phyloP scores from a whole-genome alignment of 2,888 invertebrate genomes.

The Lasiommata megera region DNA sequence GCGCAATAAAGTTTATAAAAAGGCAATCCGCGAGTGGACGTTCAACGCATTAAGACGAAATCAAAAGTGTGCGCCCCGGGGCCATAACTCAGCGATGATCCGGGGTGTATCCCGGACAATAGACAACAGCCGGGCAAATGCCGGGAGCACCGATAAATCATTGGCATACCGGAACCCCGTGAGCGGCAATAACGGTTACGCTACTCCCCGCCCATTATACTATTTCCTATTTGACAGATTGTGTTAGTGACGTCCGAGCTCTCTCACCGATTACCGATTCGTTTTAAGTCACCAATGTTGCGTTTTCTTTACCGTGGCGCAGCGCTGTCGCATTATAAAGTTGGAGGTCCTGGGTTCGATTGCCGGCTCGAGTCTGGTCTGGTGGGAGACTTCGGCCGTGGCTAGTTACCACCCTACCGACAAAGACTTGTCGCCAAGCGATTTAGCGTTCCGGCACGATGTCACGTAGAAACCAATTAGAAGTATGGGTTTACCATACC shows the following conservation, averaged over 20 bases:
- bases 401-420: no score
- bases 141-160: constrained; percentile 74
- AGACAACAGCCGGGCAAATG: constrained; percentile 70
- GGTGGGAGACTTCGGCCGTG: no score
- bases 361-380: no score
- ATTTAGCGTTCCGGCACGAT: no score
- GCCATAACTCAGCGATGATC: constrained; percentile 71
- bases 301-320: no score
- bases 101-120: constrained; percentile 72
- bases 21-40: constrained; percentile 36
- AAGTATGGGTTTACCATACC: no score
- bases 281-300: no score
- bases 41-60: constrained; percentile 63
- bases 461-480: no score
- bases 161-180: constrained; percentile 78
- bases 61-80: constrained; percentile 62
- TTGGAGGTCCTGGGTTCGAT: no score
- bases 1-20: neutral
- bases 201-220: constrained; percentile 33
- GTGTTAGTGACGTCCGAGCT: neutral
- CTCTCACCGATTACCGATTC: no score
- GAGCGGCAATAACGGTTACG: constrained; percentile 70
- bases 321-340: no score
- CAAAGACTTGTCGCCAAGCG: no score
- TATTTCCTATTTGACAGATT: constrained; percentile 8